Evolutionary conservation across 2,113 vertebrate species (phyloP).

Genomic region (Astur gentilis): DNA sequence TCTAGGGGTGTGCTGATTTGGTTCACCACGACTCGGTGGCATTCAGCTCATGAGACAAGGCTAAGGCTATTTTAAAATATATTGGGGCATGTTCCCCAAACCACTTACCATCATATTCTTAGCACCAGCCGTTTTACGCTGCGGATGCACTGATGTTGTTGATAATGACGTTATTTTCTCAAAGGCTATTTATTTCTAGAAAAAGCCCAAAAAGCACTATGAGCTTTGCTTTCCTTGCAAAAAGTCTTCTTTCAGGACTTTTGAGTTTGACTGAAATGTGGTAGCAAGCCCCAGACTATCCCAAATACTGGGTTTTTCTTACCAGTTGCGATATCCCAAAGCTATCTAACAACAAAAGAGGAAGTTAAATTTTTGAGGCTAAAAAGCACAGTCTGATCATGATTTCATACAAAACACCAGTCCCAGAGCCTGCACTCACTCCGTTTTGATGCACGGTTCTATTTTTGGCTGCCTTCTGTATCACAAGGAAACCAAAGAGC

Average conservation of each 20-base stretch:
- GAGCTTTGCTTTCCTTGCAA: not conserved
- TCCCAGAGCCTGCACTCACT: not conserved
- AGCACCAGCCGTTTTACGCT: not conserved
- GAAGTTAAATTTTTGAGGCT: not conserved
- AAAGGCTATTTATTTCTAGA: not conserved
- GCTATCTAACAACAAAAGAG: not conserved
- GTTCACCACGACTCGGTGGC: fast-evolving
- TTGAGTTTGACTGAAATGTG: not conserved
- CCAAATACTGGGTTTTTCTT: not conserved
- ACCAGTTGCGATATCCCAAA: not conserved
- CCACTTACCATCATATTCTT: not conserved
- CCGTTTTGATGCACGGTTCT: fast-evolving
- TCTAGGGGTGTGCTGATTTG: not conserved
- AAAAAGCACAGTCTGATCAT: not conserved
- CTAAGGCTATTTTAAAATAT: not conserved
- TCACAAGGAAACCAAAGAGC: not conserved
- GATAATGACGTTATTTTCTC: not conserved
- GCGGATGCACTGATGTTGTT: not conserved
- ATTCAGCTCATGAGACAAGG: not conserved
- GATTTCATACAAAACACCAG: not conserved
- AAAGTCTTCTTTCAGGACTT: not conserved
- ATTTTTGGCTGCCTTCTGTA: not conserved
- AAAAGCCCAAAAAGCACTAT: not conserved
- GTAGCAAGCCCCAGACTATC: not conserved
- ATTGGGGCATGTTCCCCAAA: fast-evolving